Conservation (phyloP, 2,797 vertebrate species). For the Enteromius radiatus region DNA sequence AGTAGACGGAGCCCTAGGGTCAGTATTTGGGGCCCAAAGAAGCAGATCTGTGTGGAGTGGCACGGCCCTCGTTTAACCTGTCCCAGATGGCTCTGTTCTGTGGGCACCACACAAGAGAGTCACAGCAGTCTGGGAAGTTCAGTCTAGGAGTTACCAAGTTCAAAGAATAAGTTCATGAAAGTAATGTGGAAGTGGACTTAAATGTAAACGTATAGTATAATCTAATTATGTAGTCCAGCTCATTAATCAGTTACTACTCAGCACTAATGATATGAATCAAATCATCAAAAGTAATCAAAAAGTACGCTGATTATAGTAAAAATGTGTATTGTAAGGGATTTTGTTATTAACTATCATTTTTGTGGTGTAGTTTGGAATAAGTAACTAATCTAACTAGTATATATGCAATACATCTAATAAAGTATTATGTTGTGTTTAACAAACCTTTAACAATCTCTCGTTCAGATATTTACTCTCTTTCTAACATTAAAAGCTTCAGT, state of each 20-base stretch:
- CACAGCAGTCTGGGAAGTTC: constrained; percentile 46
- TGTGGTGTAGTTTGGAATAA: not conserved
- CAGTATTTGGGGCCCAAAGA: constrained; percentile 56
- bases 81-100: constrained; percentile 58
- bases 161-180: constrained; percentile 26
- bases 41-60: constrained; percentile 48
- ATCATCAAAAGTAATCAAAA: not conserved
- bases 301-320: not conserved
- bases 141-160: constrained; percentile 43
- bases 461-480: not conserved
- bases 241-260: not conserved
- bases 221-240: not conserved
- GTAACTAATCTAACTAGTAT: not conserved
- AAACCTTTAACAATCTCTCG: not conserved
- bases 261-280: not conserved
- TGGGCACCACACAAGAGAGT: constrained; percentile 22
- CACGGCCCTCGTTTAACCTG: constrained; percentile 49
- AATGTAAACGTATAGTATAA: not conserved
- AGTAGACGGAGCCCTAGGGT: constrained; percentile 54
- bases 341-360: not conserved
- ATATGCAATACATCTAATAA: not conserved
- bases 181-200: not conserved
- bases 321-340: not conserved
- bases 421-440: not conserved
- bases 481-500: not conserved